phyloP scores from a whole-genome alignment of 2,113 vertebrate species.

The Xenopus laevis region DNA sequence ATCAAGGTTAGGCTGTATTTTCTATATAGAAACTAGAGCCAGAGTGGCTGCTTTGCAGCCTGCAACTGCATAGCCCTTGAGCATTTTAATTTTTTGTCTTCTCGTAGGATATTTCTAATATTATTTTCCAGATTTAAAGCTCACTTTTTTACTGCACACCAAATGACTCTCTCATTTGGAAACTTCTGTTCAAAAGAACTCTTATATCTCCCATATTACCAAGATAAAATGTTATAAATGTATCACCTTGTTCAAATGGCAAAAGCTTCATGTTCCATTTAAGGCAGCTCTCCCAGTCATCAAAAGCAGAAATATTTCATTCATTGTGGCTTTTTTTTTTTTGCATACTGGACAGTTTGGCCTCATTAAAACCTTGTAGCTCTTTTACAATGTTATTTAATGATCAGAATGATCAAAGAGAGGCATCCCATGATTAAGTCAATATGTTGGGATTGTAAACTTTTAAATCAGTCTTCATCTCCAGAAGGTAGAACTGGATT shows the following conservation, averaged over 20 bases:
- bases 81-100: no score
- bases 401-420: constrained; percentile 42
- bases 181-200: constrained; percentile 23
- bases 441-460: constrained; percentile 37
- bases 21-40: no score
- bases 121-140: constrained; percentile 7
- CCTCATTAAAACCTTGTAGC: constrained; percentile 39
- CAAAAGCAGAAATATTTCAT: constrained; percentile 41
- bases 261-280: constrained; percentile 37
- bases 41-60: no score
- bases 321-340: constrained; percentile 37
- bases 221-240: constrained; percentile 38
- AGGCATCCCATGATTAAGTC: constrained; percentile 42
- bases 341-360: constrained; percentile 30
- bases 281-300: constrained; percentile 26
- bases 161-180: constrained; percentile 24
- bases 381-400: constrained; percentile 39
- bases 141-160: constrained; percentile 15
- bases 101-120: constrained; percentile 21
- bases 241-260: constrained; percentile 38
- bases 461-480: constrained; percentile 32
- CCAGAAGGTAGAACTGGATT: constrained; percentile 27
- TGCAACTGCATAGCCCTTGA: no score
- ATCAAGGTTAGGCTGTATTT: no score
- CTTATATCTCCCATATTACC: constrained; percentile 31